These are phyloP conservation scores for Helogale parvula DNA, from an alignment of 2,113 vertebrate genomes.

Conservation along the genomic window DNA sequence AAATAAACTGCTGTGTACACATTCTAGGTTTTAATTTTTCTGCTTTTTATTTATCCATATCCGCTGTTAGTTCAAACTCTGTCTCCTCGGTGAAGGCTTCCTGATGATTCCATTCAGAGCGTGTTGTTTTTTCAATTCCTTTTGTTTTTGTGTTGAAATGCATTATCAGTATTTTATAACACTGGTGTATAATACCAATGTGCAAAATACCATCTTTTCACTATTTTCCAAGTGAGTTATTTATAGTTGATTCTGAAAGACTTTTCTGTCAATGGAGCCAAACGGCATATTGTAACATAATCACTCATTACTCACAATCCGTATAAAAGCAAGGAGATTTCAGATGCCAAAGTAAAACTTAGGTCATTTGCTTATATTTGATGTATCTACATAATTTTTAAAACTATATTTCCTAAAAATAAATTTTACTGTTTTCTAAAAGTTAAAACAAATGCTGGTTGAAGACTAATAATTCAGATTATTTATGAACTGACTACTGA, in stretches of 20 bases:
- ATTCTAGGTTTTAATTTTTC: not conserved
- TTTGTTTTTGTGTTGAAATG: not conserved
- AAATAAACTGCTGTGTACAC: not conserved
- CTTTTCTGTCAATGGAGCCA: not conserved
- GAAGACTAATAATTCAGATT: not conserved
- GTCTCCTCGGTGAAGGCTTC: not conserved
- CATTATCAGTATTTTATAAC: constrained; percentile 11
- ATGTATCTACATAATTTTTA: not conserved
- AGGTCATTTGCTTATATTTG: constrained; percentile 24
- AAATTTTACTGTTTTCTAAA: constrained; percentile 25
- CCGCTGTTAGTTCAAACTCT: not conserved
- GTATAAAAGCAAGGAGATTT: constrained; percentile 16
- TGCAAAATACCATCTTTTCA: not conserved
- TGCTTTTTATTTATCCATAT: not conserved
- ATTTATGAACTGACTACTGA: constrained; percentile 16
- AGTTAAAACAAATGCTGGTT: not conserved
- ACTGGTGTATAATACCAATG: not conserved
- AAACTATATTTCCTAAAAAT: constrained; percentile 14
- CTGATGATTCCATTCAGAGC: not conserved
- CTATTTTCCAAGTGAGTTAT: constrained; percentile 3
- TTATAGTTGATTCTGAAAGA: not conserved
- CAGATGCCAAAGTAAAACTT: not conserved
- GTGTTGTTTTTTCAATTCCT: not conserved
- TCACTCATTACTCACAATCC: not conserved
- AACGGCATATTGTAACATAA: not conserved